Percentiles rank a stretch among this genome's conserved stretches.
phyloP scores from a whole-genome alignment of 1,140 invertebrate species.

The Hyposmocoma kahamanoa region DNA sequence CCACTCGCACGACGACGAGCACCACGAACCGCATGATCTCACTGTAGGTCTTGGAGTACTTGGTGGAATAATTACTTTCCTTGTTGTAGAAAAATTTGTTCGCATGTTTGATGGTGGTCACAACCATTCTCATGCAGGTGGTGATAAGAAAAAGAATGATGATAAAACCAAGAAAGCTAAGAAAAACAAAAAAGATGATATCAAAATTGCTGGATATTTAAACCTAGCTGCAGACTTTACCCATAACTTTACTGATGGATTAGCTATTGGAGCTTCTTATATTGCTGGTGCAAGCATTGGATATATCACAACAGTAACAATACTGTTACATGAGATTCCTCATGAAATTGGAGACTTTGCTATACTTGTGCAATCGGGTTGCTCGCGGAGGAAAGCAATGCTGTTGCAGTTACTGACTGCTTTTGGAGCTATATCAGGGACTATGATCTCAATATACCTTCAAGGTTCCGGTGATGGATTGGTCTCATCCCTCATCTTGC shows the following conservation, averaged over 20 bases:
- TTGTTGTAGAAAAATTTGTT: constrained; percentile 95
- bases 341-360: constrained; percentile 99
- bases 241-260: constrained; percentile 97
- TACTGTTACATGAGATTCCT: constrained; percentile 96
- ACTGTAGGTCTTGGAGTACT: constrained; percentile 93
- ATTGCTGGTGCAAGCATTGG: constrained; percentile 89
- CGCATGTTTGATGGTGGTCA: constrained; percentile 90
- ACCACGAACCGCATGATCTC: constrained; percentile 81
- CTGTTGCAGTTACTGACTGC: constrained; percentile 93
- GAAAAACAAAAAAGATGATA: constrained; percentile 76
- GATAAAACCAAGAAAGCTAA: constrained; percentile 58
- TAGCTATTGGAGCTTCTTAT: constrained; percentile 97
- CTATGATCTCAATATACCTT: constrained; percentile 87
- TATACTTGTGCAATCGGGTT: constrained; percentile 95
- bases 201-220: constrained; percentile 94
- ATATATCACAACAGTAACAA: constrained; percentile 92
- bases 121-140: constrained; percentile 72
- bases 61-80: constrained; percentile 92
- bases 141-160: constrained; percentile 64
- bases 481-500: constrained; percentile 90
- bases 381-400: constrained; percentile 93
- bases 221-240: constrained; percentile 96
- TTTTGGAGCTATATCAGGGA: constrained; percentile 94
- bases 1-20: constrained; percentile 69
- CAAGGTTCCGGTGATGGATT: constrained; percentile 83